Conservation (phyloP, 1,140 invertebrate genomes). For the Charaxes varanes region DNA sequence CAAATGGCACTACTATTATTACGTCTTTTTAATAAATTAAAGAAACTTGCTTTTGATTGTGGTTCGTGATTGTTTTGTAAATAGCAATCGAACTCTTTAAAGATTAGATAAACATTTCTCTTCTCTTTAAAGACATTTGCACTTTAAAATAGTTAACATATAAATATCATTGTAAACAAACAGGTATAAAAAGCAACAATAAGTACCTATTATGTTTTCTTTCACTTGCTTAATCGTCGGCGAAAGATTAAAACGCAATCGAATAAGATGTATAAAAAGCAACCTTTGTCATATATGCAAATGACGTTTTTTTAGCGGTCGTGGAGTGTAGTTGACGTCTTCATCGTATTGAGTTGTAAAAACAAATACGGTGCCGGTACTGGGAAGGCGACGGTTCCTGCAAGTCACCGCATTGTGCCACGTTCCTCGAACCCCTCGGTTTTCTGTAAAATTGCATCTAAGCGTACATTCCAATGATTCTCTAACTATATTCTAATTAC, state of each 20-base stretch:
- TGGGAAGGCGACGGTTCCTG: conserved; percentile 22
- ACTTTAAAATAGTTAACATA: too few relatives aligned
- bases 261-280: neutral
- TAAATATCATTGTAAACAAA: too few relatives aligned
- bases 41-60: too few relatives aligned
- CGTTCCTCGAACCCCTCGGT: conserved; percentile 22
- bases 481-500: too few relatives aligned
- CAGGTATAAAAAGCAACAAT: too few relatives aligned
- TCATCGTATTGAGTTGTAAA: conserved; percentile 25
- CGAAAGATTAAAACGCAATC: neutral
- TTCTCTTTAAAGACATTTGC: too few relatives aligned
- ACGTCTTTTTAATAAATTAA: conserved; percentile 2
- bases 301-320: conserved; percentile 5
- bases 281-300: conserved; percentile 3
- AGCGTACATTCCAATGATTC: conserved; percentile 18
- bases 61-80: too few relatives aligned
- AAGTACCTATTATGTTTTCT: too few relatives aligned
- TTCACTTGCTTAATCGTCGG: neutral
- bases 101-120: too few relatives aligned
- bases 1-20: too few relatives aligned
- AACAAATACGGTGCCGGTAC: conserved; percentile 16
- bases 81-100: too few relatives aligned
- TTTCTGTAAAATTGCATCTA: conserved; percentile 25
- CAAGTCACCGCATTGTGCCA: conserved; percentile 25
- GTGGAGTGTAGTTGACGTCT: conserved; percentile 20